Base-by-base conservation (phyloP, 2,888 invertebrate genomes). In the Caenorhabditis japonica region DNA sequence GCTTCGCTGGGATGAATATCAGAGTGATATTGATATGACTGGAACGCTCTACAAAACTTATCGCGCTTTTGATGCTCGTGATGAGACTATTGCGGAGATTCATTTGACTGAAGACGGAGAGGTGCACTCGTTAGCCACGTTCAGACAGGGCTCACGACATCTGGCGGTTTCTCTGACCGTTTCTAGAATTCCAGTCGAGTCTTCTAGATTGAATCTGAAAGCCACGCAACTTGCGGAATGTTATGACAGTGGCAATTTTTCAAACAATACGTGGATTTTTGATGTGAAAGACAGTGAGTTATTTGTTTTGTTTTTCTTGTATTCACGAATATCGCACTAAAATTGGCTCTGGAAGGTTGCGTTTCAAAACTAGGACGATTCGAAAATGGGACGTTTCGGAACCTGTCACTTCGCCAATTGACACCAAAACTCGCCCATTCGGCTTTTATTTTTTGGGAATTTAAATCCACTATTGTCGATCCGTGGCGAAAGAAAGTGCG, bases 211-310 rank as follows among this genome's bases (percentile, higher is more conserved):
- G 10, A 36, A 38, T 5, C 7, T 19, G n/a, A 30, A 41, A 25
- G 15, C 23, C 10, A 46, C 47, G 7, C 66, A 66, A 51, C 27
- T 73, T 1, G 53, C 73, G n/a, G 23, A 60, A 19, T 69, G 74
- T 15, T 74, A 68, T 39, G 61, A 74, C n/a, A 17, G 21, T 34
- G 68, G 52, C 19, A 23, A 30, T 10, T 69, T 41, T 27, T n/a
- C 61, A 3, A 74, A 74, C 17, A 69, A 69, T 27, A 74, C 74
- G 15, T 62, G 56, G 62, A 46, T 69, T 15, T 23, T 74, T n/a
- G 27, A 53, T 12, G 47, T 74, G 8, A 68, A 61, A 58, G 68
- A 74, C 27, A 74, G 68, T 62, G 15, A 53, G 66, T 43, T 19
- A 30, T 30, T n/a, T n/a, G n/a, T n/a, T n/a, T n/a, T n/a, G n/a